Evolutionary conservation across 2,888 invertebrate species (phyloP).

Genomic region (Rotaria magnacalcarata): DNA sequence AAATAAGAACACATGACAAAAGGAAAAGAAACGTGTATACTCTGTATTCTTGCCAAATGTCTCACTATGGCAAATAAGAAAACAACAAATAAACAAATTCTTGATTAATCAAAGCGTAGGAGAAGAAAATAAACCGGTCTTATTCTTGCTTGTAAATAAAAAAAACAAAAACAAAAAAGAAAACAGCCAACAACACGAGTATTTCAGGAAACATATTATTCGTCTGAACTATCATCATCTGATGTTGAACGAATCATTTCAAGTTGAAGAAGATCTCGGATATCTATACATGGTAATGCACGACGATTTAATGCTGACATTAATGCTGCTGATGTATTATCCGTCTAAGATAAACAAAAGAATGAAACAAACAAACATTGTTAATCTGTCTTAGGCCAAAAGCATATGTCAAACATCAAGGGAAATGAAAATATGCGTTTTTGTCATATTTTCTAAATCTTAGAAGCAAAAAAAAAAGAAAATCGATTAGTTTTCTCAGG

Average conservation of each 20-base stretch:
- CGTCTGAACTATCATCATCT: not conserved
- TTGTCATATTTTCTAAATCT: too few relatives aligned
- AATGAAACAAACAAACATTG: not conserved
- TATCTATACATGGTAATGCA: slow-evolving; percentile 1
- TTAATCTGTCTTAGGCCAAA: too few relatives aligned
- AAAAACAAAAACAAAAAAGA: too few relatives aligned
- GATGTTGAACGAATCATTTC: not conserved
- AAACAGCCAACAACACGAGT: too few relatives aligned
- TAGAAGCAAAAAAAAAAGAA: too few relatives aligned
- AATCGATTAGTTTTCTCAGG: too few relatives aligned
- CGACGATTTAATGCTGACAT: slow-evolving; percentile 1
- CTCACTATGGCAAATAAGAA: slow-evolving; percentile 29
- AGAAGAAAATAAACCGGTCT: slow-evolving; percentile 24
- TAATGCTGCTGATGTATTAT: not conserved
- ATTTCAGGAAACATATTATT: not conserved
- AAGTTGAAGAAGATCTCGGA: not conserved
- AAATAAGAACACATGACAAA: slow-evolving; percentile 9
- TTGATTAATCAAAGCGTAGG: slow-evolving; percentile 22
- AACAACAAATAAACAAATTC: not conserved
- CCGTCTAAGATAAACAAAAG: not conserved
- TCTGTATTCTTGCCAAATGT: slow-evolving; percentile 10
- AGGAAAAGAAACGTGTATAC: not conserved
- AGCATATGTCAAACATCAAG: too few relatives aligned
- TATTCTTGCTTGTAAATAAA: not conserved
- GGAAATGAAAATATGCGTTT: too few relatives aligned